Evolutionary conservation across 2,888 invertebrate species (phyloP), one percentile per base, ranked within the genome.

Genomic region (Gortyna flavago): DNA sequence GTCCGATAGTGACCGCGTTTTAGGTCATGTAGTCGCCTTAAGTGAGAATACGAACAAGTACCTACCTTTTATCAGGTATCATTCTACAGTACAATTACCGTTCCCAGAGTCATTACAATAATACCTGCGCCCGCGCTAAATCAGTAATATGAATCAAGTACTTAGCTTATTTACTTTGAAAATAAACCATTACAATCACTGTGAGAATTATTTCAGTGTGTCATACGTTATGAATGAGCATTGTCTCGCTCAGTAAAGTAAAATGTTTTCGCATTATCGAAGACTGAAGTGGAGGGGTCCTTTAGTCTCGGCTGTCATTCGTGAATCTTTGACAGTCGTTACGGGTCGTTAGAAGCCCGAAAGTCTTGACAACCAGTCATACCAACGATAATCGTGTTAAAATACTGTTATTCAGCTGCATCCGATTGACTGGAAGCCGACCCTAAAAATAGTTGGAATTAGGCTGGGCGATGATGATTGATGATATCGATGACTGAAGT

Each of bases 111-210:
- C 11, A 32, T 57, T 67, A 38, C 66, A 57, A 44, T 48, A 35
- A 69, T 25, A 38, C n/a, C 41, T 41, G 65, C 8, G 64, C 44
- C 29, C n/a, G 11, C 61, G 44, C 29, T 76, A 72, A 67, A 41
- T 76, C 76, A 76, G 54, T 59, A 62, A 70, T 32, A 81, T 76
- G 71, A 76, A 72, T 85, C 85, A 59, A 81, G 41, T 32, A n/a
- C n/a, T n/a, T n/a, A 67, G 57, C 62, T 29, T 54, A 38, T 25
- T 66, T 48, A 54, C 54, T 44, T 74, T 68, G 44, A 80, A 75
- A 76, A 70, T 72, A 66, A 84, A 71, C 59, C 48, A 59, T 59
- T 85, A 35, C 38, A 67, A 71, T 48, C 21, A 38, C 61, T 64
- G 72, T 62, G 69, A 41, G 69, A 85, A 72, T 35, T 44, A 73